Conservation (phyloP, 2,113 vertebrate genomes). For the Melanocharis versteri region DNA sequence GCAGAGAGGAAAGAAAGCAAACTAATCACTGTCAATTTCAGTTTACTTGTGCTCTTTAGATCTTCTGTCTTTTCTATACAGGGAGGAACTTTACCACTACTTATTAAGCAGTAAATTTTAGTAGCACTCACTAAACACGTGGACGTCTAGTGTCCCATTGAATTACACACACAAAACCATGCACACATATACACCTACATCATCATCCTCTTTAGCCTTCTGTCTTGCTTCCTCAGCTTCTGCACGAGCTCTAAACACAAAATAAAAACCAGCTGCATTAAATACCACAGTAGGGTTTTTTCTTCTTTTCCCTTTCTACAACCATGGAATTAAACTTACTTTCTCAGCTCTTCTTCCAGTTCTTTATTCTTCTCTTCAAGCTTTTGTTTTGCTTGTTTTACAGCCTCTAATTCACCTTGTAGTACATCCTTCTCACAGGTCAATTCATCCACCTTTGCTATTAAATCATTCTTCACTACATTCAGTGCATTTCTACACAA, state of each 20-base stretch:
- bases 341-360: conserved; percentile 91
- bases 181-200: conserved; percentile 77
- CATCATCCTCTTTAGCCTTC: conserved; percentile 92
- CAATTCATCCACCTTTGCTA: conserved; percentile 89
- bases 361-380: conserved; percentile 93
- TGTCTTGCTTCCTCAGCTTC: conserved; percentile 87
- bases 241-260: conserved; percentile 79
- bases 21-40: background rate
- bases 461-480: conserved; percentile 95
- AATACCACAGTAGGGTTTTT: background rate
- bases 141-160: background rate
- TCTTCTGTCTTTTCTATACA: background rate
- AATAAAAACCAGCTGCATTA: background rate
- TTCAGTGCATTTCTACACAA: conserved; percentile 91
- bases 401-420: conserved; percentile 84
- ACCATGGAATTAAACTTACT: conserved; percentile 71
- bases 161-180: background rate
- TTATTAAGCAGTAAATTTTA: background rate
- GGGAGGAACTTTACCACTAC: background rate
- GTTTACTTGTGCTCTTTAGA: background rate
- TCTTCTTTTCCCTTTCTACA: background rate
- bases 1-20: background rate
- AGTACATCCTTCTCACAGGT: conserved; percentile 92
- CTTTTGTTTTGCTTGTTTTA: conserved; percentile 86
- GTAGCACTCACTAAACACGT: background rate